Evolutionary conservation across 2,797 vertebrate species (phyloP).

Genomic region (Nannoperca obscura): DNA sequence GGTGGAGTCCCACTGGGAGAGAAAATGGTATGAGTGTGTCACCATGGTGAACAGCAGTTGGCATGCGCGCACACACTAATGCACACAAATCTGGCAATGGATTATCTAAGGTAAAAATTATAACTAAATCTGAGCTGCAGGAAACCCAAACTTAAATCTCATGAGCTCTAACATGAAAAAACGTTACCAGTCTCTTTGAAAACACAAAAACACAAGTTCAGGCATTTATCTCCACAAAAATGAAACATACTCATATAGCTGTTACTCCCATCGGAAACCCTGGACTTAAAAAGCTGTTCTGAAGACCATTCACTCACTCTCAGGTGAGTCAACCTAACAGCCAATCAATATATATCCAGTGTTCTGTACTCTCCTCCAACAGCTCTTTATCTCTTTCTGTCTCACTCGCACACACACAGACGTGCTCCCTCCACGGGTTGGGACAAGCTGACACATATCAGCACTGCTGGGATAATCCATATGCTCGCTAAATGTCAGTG

Average conservation of each 20-base stretch:
- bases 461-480: constrained; percentile 65
- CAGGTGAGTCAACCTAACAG: constrained; percentile 71
- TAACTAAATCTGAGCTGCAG: constrained; percentile 8
- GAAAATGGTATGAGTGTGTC: constrained; percentile 10
- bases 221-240: constrained; percentile 52
- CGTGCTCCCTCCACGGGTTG: constrained; percentile 14
- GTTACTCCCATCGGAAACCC: constrained; percentile 47
- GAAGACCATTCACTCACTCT: constrained; percentile 61
- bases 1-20: constrained; percentile 27
- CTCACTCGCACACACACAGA: constrained; percentile 23
- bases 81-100: constrained; percentile 3
- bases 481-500: constrained; percentile 56
- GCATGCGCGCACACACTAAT: background rate
- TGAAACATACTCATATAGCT: constrained; percentile 45
- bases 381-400: constrained; percentile 53
- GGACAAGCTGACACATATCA: constrained; percentile 59
- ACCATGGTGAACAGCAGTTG: constrained; percentile 12
- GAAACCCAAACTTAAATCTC: constrained; percentile 25
- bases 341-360: constrained; percentile 71
- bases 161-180: constrained; percentile 3
- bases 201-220: constrained; percentile 53
- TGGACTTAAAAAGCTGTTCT: constrained; percentile 58
- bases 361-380: constrained; percentile 58
- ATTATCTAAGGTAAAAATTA: constrained; percentile 9
- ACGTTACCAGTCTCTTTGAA: constrained; percentile 49